phyloP scores from a whole-genome alignment of 2,797 vertebrate species.

The Pampus argenteus region DNA sequence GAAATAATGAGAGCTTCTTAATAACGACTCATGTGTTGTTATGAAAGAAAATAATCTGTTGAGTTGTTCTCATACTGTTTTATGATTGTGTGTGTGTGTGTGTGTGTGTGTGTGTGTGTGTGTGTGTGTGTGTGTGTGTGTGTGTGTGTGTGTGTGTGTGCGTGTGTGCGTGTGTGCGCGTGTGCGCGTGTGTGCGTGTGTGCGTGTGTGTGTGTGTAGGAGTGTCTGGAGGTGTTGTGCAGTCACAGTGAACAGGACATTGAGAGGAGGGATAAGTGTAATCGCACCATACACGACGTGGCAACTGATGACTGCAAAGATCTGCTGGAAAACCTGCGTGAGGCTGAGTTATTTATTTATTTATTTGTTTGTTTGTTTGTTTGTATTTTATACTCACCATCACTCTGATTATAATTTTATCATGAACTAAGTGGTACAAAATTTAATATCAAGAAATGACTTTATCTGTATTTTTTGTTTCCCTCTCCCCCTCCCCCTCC shows the following conservation, averaged over 20 bases:
- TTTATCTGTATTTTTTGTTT: no score
- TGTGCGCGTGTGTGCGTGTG: conserved; percentile 67
- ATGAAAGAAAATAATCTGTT: background rate
- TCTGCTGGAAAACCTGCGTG: conserved; percentile 95
- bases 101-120: conserved; percentile 52
- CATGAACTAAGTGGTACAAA: no score
- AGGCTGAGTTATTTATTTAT: no score
- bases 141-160: conserved; percentile 91
- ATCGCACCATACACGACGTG: conserved; percentile 93
- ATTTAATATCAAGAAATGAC: no score
- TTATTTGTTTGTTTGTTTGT: conserved; percentile 39
- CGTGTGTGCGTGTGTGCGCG: conserved; percentile 67
- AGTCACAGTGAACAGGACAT: conserved; percentile 92
- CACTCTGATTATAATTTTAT: no score
- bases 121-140: conserved; percentile 66
- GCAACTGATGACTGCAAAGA: conserved; percentile 99
- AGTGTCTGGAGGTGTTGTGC: conserved; percentile 95
- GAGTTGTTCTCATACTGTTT: background rate
- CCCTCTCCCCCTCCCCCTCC: background rate
- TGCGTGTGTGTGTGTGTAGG: conserved; percentile 79
- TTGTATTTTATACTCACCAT: no score
- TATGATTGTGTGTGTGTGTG: conserved; percentile 61
- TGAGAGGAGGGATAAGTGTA: conserved; percentile 91
- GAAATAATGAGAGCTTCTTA: background rate
- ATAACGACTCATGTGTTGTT: background rate